Conservation (phyloP, 1,140 invertebrate genomes). For the Teleogryllus occipitalis region DNA sequence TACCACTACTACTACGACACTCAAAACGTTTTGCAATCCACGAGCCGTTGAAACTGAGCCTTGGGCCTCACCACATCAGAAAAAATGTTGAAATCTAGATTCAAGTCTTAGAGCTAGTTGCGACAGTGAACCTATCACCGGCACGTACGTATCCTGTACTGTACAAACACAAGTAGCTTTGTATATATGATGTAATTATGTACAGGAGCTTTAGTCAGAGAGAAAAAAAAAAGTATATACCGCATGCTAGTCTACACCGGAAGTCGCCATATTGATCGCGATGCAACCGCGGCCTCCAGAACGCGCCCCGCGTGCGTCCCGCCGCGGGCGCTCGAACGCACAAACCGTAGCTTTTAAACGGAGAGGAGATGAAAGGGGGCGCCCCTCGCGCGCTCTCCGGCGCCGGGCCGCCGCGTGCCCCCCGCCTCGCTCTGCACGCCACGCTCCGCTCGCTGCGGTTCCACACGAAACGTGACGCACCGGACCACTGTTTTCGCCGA, state of each 20-base stretch:
- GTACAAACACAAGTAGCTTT: background rate
- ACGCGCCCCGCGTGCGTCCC: too few species aligned
- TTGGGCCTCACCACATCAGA: background rate
- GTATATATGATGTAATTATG: slow-evolving; percentile 2
- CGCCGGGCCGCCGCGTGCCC: too few species aligned
- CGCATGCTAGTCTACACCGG: background rate
- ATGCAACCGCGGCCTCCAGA: background rate
- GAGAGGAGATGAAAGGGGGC: too few species aligned
- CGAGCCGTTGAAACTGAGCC: background rate
- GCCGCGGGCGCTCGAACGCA: background rate
- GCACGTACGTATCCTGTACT: slow-evolving; percentile 3
- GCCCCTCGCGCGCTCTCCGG: too few species aligned
- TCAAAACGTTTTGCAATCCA: background rate
- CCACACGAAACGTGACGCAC: background rate
- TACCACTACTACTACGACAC: background rate
- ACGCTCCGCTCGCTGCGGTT: too few species aligned
- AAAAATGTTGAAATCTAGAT: background rate
- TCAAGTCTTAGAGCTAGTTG: background rate
- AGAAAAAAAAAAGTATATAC: background rate
- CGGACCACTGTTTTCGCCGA: too few species aligned
- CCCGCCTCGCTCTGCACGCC: too few species aligned
- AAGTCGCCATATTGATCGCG: background rate
- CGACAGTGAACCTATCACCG: background rate
- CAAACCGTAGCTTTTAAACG: background rate
- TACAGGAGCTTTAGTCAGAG: slow-evolving; percentile 1